Evolutionary conservation across 2,888 invertebrate species (phyloP).

Genomic region (Amaurobius ferox): DNA sequence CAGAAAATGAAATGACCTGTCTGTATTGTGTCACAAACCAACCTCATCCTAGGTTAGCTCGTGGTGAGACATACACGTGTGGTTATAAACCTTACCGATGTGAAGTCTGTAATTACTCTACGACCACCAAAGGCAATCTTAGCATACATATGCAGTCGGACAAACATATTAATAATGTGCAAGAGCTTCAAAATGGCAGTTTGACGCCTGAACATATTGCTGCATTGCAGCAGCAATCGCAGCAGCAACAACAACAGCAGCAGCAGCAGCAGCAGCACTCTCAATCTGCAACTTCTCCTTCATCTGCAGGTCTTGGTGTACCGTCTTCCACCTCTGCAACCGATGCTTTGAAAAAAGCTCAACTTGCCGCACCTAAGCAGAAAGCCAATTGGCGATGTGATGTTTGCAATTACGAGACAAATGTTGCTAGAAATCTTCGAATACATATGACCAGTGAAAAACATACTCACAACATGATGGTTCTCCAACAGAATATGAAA

Average conservation of each 20-base stretch:
- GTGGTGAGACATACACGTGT: conserved; percentile 99
- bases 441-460: conserved; percentile 99
- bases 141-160: conserved; percentile 99
- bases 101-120: conserved; percentile 99
- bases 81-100: conserved; percentile 98
- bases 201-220: conserved; percentile 78
- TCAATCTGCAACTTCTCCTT: conserved; percentile 71
- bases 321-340: conserved; percentile 43
- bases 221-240: conserved; percentile 76
- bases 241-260: conserved; percentile 73
- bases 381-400: conserved; percentile 98
- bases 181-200: conserved; percentile 93
- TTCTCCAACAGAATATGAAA: conserved; percentile 97
- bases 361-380: conserved; percentile 82
- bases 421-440: conserved; percentile 95
- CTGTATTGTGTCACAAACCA: conserved; percentile 98
- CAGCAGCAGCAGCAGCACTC: conserved; percentile 75
- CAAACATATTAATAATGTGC: conserved; percentile 99
- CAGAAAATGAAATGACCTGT: conserved; percentile 97
- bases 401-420: conserved; percentile 98
- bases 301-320: conserved; percentile 75
- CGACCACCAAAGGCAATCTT: conserved; percentile 99
- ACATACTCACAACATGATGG: conserved; percentile 98
- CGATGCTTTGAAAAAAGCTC: conserved; percentile 66
- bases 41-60: conserved; percentile 96